A percentile compares a stretch with the other conserved stretches of the same genome.
These are phyloP conservation scores for Diplodus puntazzo DNA, from an alignment of 2,797 vertebrate genomes.

Conservation along the genomic window DNA sequence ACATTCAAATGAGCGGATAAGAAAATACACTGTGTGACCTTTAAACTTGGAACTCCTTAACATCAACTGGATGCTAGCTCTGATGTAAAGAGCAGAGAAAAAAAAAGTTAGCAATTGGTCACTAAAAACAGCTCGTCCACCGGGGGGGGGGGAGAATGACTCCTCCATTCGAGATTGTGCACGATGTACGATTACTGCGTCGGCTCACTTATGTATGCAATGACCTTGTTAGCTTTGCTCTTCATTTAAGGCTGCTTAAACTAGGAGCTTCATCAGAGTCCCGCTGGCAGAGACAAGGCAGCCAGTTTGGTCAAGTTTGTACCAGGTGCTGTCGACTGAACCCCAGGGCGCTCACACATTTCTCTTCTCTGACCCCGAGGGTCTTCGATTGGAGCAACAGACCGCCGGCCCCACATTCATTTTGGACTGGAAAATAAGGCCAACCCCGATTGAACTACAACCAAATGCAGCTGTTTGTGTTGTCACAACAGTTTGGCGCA, in stretches of 20 bases:
- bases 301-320: constrained; percentile 20
- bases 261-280: constrained; percentile 30
- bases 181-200: constrained; percentile 50
- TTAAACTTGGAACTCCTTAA: constrained; percentile 39
- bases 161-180: constrained; percentile 64
- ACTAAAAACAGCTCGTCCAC: constrained; percentile 40
- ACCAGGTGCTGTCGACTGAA: constrained; percentile 20
- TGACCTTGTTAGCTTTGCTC: constrained; percentile 31
- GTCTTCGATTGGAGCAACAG: constrained; percentile 16
- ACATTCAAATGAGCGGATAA: constrained; percentile 80
- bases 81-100: constrained; percentile 30
- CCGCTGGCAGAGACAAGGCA: constrained; percentile 40
- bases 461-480: constrained; percentile 35
- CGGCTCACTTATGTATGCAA: constrained; percentile 70
- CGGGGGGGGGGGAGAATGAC: constrained; percentile 18
- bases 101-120: constrained; percentile 33
- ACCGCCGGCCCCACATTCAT: constrained; percentile 48
- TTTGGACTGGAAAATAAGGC: constrained; percentile 54
- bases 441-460: constrained; percentile 28
- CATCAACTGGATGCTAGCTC: constrained; percentile 27
- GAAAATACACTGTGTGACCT: constrained; percentile 74
- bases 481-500: constrained; percentile 19
- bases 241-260: constrained; percentile 20
- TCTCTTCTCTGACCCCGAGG: constrained; percentile 18
- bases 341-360: constrained; percentile 7